Percentiles rank a stretch among this genome's conserved stretches.
These are phyloP conservation scores for Cebus imitator DNA, from an alignment of 2,113 vertebrate genomes.

Conservation along the genomic window DNA sequence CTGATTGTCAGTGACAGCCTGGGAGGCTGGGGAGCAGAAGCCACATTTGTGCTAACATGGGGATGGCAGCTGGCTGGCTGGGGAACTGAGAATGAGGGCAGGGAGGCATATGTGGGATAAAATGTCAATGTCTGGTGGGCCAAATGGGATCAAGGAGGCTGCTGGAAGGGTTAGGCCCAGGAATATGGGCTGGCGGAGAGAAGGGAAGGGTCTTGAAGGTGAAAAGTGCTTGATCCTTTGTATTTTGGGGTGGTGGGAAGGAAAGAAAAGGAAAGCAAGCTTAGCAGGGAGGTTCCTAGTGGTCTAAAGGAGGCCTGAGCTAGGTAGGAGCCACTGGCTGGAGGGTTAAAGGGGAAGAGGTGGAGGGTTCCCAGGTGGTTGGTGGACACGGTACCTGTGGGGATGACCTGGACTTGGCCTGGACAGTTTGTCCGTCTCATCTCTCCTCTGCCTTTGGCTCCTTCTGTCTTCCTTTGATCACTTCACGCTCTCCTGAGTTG, in stretches of 20 bases:
- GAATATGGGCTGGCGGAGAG: neutral
- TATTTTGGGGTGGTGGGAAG: neutral
- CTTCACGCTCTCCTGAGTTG: rapidly evolving
- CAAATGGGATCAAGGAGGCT: neutral
- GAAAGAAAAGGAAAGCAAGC: neutral
- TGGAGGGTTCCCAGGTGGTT: neutral
- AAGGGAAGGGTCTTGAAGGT: neutral
- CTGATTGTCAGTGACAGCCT: neutral
- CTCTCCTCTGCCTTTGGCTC: neutral
- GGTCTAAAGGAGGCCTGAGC: neutral
- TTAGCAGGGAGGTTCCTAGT: neutral
- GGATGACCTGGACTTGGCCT: neutral
- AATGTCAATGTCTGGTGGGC: neutral
- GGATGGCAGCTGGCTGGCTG: neutral
- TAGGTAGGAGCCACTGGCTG: neutral
- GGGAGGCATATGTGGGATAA: too few relatives aligned
- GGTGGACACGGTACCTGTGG: neutral
- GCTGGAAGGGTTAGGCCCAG: neutral
- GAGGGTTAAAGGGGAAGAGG: neutral
- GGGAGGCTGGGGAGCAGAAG: neutral
- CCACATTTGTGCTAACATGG: rapidly evolving
- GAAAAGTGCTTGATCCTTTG: neutral
- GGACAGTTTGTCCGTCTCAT: neutral
- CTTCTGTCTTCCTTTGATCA: neutral
- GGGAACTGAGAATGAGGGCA: neutral